Percentiles rank a stretch among this genome's conserved stretches.
Conservation (phyloP, 2,113 vertebrate species). For the Jaculus jaculus region DNA sequence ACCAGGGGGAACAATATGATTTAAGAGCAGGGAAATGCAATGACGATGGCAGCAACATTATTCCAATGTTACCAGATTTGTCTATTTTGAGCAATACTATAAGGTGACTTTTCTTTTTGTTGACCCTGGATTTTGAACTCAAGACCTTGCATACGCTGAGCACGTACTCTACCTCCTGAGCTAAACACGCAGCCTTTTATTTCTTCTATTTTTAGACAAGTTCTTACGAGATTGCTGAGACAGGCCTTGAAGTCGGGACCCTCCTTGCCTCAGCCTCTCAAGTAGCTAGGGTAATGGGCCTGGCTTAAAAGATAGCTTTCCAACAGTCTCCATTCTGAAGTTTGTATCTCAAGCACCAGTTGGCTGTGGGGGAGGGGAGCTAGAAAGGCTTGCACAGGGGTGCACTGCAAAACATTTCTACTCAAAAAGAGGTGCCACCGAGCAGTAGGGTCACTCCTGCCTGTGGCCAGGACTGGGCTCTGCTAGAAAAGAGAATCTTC, state of each 20-base stretch:
- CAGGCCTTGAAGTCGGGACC: too few species aligned
- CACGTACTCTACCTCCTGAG: too few species aligned
- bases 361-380: background rate
- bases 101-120: background rate
- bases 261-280: too few species aligned
- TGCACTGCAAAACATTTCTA: background rate
- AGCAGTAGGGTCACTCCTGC: background rate
- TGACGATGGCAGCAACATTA: background rate
- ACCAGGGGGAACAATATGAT: background rate
- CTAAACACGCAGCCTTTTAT: too few species aligned
- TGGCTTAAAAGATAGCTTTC: background rate
- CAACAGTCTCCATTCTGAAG: constrained; percentile 30
- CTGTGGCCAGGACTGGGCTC: accelerated
- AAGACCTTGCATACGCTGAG: too few species aligned
- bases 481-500: background rate
- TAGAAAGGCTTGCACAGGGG: background rate
- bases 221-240: too few species aligned
- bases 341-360: background rate
- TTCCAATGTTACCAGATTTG: background rate
- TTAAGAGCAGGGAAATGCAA: background rate
- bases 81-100: background rate
- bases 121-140: too few species aligned
- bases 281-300: too few species aligned
- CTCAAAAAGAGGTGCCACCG: background rate
- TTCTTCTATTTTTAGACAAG: too few species aligned